Evolutionary conservation across 2,888 invertebrate species (phyloP).

Genomic region (Brachyopa scutellaris): DNA sequence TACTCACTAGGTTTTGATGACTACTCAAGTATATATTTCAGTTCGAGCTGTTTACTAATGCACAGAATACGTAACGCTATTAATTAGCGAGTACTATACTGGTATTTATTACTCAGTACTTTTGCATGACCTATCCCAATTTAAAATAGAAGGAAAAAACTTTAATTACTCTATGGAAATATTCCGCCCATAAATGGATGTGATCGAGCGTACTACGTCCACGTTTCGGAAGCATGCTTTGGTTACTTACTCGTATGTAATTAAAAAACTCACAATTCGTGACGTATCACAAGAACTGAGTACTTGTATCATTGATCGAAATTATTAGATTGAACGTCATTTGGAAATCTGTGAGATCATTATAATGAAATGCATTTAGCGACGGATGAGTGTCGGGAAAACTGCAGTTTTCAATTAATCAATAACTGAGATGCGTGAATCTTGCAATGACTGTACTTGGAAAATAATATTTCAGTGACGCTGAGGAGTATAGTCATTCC

Average conservation of each 20-base stretch:
- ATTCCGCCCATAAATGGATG: constrained; percentile 5
- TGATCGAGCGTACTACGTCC: no score
- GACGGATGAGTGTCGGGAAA: no score
- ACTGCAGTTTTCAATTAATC: no score
- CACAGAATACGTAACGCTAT: no score
- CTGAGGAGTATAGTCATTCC: background rate
- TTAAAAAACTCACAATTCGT: background rate
- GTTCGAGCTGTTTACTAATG: no score
- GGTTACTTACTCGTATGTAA: no score
- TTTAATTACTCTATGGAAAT: background rate
- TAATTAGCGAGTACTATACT: background rate
- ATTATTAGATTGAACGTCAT: background rate
- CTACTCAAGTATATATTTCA: background rate
- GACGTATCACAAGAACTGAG: no score
- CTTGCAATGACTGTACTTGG: no score
- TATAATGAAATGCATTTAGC: background rate
- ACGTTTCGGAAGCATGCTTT: background rate
- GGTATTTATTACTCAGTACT: background rate
- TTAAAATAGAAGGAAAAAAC: no score
- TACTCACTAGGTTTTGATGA: background rate
- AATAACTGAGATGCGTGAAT: no score
- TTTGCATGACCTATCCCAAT: background rate
- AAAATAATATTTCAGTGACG: background rate
- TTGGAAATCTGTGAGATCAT: background rate
- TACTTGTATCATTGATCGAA: background rate